phyloP scores from a whole-genome alignment of 2,888 invertebrate genomes.

The Microplitis deprimator region DNA sequence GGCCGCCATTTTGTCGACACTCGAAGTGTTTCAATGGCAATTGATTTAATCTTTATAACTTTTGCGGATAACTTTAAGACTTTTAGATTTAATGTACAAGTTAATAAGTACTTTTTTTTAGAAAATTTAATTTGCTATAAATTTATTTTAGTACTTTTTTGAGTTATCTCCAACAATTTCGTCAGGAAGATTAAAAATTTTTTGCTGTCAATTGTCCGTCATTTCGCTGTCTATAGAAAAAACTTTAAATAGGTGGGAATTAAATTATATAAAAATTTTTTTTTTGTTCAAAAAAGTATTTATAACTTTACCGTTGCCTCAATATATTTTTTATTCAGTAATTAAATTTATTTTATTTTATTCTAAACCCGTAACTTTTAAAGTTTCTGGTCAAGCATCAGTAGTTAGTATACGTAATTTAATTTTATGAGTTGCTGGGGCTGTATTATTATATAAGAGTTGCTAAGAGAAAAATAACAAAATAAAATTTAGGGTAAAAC shows the following conservation, averaged over 20 bases:
- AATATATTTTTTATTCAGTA: not conserved
- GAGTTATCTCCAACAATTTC: too few species aligned
- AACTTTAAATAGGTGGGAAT: too few species aligned
- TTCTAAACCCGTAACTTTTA: not conserved
- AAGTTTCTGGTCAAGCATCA: conserved; percentile 1
- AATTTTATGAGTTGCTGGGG: not conserved
- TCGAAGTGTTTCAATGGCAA: not conserved
- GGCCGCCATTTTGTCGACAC: not conserved
- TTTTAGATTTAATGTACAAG: too few species aligned
- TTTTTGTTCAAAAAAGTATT: not conserved
- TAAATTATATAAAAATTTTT: not conserved
- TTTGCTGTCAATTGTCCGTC: too few species aligned
- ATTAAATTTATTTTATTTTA: not conserved
- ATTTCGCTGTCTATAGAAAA: too few species aligned
- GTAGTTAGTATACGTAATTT: conserved; percentile 1
- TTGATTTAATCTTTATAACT: not conserved
- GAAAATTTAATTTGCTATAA: too few species aligned
- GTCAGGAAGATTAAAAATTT: too few species aligned
- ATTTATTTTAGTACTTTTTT: too few species aligned
- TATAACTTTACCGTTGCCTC: too few species aligned
- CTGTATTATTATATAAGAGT: not conserved
- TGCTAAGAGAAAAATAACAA: not conserved
- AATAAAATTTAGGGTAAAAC: not conserved
- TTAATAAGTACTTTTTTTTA: too few species aligned
- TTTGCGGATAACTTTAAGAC: not conserved